Base-by-base conservation (phyloP, 2,888 invertebrate genomes). In the Neoascia interrupta region DNA sequence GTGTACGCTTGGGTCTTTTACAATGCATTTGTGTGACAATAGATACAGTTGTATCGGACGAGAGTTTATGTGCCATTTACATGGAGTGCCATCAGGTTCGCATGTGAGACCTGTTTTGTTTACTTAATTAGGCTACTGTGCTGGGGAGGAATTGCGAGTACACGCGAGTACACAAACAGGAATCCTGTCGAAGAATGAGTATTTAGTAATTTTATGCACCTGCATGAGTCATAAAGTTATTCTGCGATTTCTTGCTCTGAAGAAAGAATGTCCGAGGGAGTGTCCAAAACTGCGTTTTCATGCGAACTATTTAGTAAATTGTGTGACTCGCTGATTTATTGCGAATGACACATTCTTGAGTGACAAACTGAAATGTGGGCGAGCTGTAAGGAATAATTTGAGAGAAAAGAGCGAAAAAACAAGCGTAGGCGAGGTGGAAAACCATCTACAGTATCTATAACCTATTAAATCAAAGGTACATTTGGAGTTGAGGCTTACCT, bases 91-190 rank as follows among this genome's bases (percentile, higher is more conserved):
- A 73, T 73, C 73, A 31, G 79, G 79, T 73, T 79, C 54, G 79
- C 66, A 61, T 73, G 79, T 79, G 66, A 66, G 79, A 79, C 79
- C 79, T 79, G 79, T 66, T 68, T 61, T 79, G 79, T 73, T 66
- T 79, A 26, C 79, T 79, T 73, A 79, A 79, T 79, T 66, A 79
- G 45, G 18, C 60, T 66, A 56, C 53, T 66, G 66, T 66, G 53
- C 53, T 56, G 54, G 45, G 16, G 23, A 26, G 47, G 37, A 13
- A 45, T 23, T 74, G 74, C 68, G 63, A 63, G 69, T 19, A 41
- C 13, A 11, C 23, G n/a, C 18, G 41, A 21, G 69, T n/a, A n/a
- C n/a, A 16, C 34, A 39, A 41, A 54, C 58, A 49, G 70, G 64
- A 36, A 72, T 72, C 41, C 21, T 47, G 60, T 34, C 16, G 39